Base-by-base conservation (phyloP, 2,113 vertebrate species). In the Myiagra hebetior region DNA sequence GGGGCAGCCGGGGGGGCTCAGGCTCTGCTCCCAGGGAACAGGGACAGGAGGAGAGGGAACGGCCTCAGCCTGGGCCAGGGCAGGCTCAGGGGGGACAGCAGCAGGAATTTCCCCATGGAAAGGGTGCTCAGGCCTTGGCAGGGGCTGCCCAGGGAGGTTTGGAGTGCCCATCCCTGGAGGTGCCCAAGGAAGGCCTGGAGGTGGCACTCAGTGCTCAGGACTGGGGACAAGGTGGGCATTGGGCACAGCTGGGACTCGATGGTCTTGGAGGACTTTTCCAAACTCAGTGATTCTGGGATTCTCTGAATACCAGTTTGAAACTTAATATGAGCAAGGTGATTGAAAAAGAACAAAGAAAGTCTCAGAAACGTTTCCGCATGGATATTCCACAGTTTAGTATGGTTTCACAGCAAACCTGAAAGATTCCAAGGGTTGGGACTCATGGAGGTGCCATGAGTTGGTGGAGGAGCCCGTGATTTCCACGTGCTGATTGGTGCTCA, bases 111-210 rank as follows among this genome's bases (percentile, higher is more conserved):
- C 70, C 0, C 1, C 24, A 1, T 57, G 20, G 42, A 57, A 65
- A 13, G 35, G 18, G 49, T 18, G 33, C 1, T 28, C 41, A 28
- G 11, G 30, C 30, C 1, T 13, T 49, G 42, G 30, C 0, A 33
- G 49, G 26, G 13, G 11, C 28, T 65, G 30, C 10, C 13, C 21
- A 28, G 24, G 31, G 20, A 57, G 24, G 35, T 49, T 13, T 41
- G 42, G 35, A 67, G 42, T 57, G 0, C 35, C 10, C 20, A 9
- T 16, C 20, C 30, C 52, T 30, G 9, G 35, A 49, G 42, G 21
- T 5, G 24, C 2, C 35, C 20, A 42, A 11, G 30, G 24, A 85
- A 56, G 19, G 10, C 0, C 19, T 20, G 30, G 70, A 41, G 0
- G 1, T 57, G 60, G 20, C 30, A 35, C 52, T 67, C 4, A 42